Base-by-base conservation (phyloP, 2,888 invertebrate genomes). In the Lochmaea capreae region DNA sequence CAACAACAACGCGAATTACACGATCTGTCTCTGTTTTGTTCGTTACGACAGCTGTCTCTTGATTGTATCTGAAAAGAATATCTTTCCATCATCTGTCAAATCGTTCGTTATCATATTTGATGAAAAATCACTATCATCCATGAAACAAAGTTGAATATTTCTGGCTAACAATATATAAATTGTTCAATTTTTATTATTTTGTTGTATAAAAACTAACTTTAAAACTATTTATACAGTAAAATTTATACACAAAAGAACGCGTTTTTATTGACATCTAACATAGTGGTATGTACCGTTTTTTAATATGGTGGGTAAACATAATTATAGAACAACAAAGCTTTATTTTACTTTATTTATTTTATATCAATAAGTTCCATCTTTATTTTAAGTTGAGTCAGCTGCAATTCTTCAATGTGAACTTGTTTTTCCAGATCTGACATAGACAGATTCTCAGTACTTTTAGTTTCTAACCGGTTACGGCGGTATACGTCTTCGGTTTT, bases 321-420 rank as follows among this genome's bases (percentile, higher is more conserved):
- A 59, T n/a, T 26, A 3, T 59, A 59, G 3, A 12, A 46, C 46
- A 46, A 46, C 14, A 33, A 26, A 33, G 26, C 3, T 14, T 59
- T 33, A 10, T 11, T 33, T 26, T 11, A 14, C 26, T 59, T 26
- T 46, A 16, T 70, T 54, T 63, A 63, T 65, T 65, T 57, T 10
- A 65, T 4, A 54, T 57, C 14, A 11, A 2, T 12, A 57, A 18
- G 57, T 49, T 68, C 68, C 5, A 65, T 11, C 49, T 46, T 65
- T 11, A 65, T 62, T 65, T 69, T 68, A 46, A 75, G 42, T 18
- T 71, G 67, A 16, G 72, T 26, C 16, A 75, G 16, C 39, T 75
- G 39, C 14, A 75, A 49, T 62, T 75, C 72, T 52, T 72, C 75
- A 9, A 67, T 26, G n/a, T 72, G 72, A 8, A 75, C 72, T 26